Evolutionary conservation across 2,113 vertebrate species (phyloP), one percentile per base, ranked within the genome.

Genomic region (Nibea albiflora): DNA sequence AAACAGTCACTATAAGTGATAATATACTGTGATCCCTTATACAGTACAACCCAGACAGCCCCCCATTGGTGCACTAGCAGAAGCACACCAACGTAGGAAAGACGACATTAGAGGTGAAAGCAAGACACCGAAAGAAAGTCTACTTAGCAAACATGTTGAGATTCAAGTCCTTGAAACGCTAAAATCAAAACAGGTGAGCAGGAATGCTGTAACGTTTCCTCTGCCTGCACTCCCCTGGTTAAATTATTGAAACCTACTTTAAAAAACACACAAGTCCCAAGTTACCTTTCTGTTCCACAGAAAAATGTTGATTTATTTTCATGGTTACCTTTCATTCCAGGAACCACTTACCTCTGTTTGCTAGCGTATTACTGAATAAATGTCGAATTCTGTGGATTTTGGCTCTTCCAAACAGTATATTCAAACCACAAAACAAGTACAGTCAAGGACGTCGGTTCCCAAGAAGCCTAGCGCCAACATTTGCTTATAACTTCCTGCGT

Each of bases 161-260:
- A 7, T 64, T 70, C 57, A 14, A 79, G 66, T 82, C 81, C 79
- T 85, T 72, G 58, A 86, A 84, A 71, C 77, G 54, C 52, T 72
- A 14, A 70, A 80, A 85, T 75, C 81, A 74, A 73, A 78, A 44
- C 31, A 16, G 10, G 39, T 60, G 53, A 80, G 44, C 49, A 22
- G 42, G 28, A 78, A 63, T 35, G 42, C n/a, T 85, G 62, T 35
- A 80, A 64, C 44, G 60, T 61, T 50, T 76, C 10, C n/a, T 68
- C 20, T 71, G 42, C 56, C 47, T 67, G 75, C 53, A 19, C 53
- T 67, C 35, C 72, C 11, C 19, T 39, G 73, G 62, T 35, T 84
- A 50, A 81, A 79, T 87, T 66, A 65, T 68, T 81, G 56, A 76
- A 79, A 73, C 52, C 68, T 70, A 58, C 56, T 73, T 79, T 49